Base-by-base conservation (phyloP, 1,140 invertebrate species). In the Triops longicaudatus region DNA sequence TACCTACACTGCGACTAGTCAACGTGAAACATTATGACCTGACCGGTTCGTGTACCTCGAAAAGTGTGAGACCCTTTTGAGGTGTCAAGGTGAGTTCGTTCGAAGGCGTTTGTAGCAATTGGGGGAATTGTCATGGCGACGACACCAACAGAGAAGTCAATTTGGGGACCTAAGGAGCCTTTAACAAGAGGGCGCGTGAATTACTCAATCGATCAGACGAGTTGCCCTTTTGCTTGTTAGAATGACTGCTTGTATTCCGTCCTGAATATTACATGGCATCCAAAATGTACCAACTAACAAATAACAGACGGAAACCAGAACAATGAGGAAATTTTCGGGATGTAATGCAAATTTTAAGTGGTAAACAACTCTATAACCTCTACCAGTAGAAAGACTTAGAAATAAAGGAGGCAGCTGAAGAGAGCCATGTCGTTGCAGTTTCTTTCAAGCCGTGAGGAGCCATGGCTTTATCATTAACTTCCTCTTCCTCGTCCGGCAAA, bases 341-440 rank as follows among this genome's bases (percentile, higher is more conserved):
- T 17, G 50, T 3, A 37, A 7, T 37, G 31, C 31, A 37, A 37
- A 37, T 37, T 37, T 22, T 10, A 63, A 10, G 22, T 22, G 50
- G 14, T 63, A 14, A 63, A 75, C 44, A 75, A 75, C 17, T 73
- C 37, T 43, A 73, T 11, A n/a, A 42, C 37, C 12, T 77, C 80
- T 80, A 81, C 80, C 80, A 81, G 74, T 81, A 81, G 74, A 81
- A 81, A 9, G 80, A 81, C 73, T 80, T 79, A 50, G 80, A 80
- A 17, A 81, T 77, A 42, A 81, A 76, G 44, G 74, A 79, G 14
- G 79, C 78, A 26, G 80, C 80, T 10, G 79, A 78, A 12, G 80
- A 78, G n/a, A 81, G 73, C 77, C 78, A 79, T 10, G 77, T 74
- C 31, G 79, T 72, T 4, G 80, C 80, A 12, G 80, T 74, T 73